phyloP scores from a whole-genome alignment of 2,888 invertebrate species.

The Brenthis ino region DNA sequence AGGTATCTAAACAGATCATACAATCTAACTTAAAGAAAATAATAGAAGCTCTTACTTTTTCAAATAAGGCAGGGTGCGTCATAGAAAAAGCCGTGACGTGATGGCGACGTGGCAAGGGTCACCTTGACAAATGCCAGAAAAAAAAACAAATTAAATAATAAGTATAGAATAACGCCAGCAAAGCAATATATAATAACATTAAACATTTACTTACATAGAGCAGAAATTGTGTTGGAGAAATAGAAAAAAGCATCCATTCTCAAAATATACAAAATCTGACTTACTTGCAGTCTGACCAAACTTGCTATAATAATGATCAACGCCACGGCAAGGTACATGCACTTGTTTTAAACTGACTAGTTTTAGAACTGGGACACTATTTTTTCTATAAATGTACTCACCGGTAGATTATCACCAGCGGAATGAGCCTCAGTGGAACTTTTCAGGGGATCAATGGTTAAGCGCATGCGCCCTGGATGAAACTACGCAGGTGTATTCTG shows the following conservation, averaged over 20 bases:
- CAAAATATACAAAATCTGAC: slow-evolving; percentile 47
- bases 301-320: slow-evolving; percentile 76
- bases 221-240: slow-evolving; percentile 39
- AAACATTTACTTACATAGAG: slow-evolving; percentile 39
- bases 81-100: slow-evolving; percentile 29
- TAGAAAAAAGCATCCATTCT: slow-evolving; percentile 42
- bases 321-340: slow-evolving; percentile 80
- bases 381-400: slow-evolving; percentile 57
- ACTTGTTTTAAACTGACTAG: slow-evolving; percentile 54
- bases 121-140: slow-evolving; percentile 31
- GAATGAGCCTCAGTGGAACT: slow-evolving; percentile 52
- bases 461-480: slow-evolving; percentile 59
- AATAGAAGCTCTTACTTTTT: slow-evolving; percentile 28
- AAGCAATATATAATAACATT: slow-evolving; percentile 20
- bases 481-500: slow-evolving; percentile 35
- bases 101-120: slow-evolving; percentile 31
- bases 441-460: slow-evolving; percentile 54
- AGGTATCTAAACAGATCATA: not conserved
- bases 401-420: slow-evolving; percentile 62
- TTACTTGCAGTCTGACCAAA: slow-evolving; percentile 77
- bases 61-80: slow-evolving; percentile 24
- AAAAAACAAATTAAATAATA: slow-evolving; percentile 12
- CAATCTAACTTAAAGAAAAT: slow-evolving; percentile 1
- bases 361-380: slow-evolving; percentile 41
- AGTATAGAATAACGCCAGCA: slow-evolving; percentile 18